Evolutionary conservation across 2,797 vertebrate genomes (phyloP), one percentile per base, ranked within the genome.

Genomic region (Netta rufina): DNA sequence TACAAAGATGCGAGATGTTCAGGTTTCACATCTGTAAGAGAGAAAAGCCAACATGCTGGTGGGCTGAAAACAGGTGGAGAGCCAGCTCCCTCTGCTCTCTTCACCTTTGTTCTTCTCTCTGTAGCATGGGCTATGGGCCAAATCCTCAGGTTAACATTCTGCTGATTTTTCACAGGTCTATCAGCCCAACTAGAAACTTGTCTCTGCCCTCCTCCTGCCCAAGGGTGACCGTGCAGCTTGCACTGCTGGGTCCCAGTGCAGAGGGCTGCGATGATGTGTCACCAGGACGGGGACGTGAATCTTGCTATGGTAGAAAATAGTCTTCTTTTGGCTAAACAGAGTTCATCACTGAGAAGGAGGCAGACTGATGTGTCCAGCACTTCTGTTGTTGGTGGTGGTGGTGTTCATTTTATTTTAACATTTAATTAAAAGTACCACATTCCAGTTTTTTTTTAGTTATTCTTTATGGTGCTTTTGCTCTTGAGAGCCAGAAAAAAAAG

Each of bases 221-320:
- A 22, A 6, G 7, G 53, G 30, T 8, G 17, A 15, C 16, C 49
- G 33, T 4, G 3, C 22, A 13, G 38, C 27, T 38, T 14, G 30
- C 20, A 39, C 30, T 8, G 2, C 43, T 38, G 1, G 2, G 27
- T 36, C 21, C 24, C 28, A 13, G 61, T 0, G 1, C 45, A 21
- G 3, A 1, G 2, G 32, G 32, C 27, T 36, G 1, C 25, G 28
- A 33, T 51, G 43, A 47, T 25, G 43, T 1, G 0, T 8, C 4
- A 32, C 19, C 19, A 20, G 57, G 57, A 39, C 0, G 1, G 10
- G 51, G 11, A 32, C 15, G 27, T 66, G 67, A 67, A 11, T n/a
- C 53, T n/a, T 39, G 47, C 51, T 2, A 28, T 1, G 22, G 53
- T 22, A 69, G 65, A 72, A 75, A 38, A 8, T n/a, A 7, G 14